A percentile compares a stretch with the other conserved stretches of the same genome.
Evolutionary conservation across 2,113 vertebrate genomes (phyloP).

Genomic region (Ondatra zibethicus): DNA sequence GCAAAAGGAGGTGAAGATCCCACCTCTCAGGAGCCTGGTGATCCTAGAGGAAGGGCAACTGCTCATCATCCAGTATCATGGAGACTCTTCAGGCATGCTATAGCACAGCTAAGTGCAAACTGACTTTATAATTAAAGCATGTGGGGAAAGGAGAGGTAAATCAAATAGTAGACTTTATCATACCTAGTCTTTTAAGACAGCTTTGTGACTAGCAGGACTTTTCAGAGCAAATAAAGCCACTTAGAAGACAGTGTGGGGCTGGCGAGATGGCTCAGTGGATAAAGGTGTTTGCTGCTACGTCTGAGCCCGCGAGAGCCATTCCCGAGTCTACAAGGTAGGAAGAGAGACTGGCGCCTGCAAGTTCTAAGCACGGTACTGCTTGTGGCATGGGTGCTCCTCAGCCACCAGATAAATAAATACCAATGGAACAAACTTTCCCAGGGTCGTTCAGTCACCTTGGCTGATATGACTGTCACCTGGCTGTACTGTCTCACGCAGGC

Average conservation of each 20-base stretch:
- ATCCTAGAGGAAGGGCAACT: neutral
- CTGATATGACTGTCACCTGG: neutral
- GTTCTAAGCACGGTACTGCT: neutral
- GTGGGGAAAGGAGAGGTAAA: neutral
- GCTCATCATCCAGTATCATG: neutral
- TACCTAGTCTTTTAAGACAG: neutral
- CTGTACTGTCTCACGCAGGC: neutral
- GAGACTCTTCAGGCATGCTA: neutral
- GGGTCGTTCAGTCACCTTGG: neutral
- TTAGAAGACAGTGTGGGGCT: neutral
- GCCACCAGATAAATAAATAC: neutral
- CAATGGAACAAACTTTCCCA: neutral
- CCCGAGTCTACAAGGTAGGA: neutral
- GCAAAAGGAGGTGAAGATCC: neutral
- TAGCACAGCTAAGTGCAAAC: constrained; percentile 11
- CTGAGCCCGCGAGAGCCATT: neutral
- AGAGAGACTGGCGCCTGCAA: neutral
- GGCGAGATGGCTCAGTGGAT: neutral
- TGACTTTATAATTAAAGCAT: neutral
- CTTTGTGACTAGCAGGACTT: neutral
- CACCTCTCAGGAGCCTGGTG: neutral
- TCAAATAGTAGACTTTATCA: neutral
- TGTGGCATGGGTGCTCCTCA: neutral
- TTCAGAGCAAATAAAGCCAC: neutral
- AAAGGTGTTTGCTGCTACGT: neutral